Evolutionary conservation across 2,113 vertebrate species (phyloP).

Genomic region (Leiothrix lutea): DNA sequence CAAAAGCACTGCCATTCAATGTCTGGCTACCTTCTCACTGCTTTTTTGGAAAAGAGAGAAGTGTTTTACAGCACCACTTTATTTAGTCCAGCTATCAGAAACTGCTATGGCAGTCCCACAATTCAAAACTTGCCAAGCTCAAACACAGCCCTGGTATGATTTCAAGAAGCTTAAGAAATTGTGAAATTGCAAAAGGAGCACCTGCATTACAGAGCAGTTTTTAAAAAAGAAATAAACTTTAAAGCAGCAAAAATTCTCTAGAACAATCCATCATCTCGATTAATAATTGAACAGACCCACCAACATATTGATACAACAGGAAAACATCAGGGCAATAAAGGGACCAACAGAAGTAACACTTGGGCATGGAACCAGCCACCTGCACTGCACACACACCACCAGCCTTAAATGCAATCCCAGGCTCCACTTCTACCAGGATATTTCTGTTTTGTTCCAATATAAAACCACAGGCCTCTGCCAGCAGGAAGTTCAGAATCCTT

Average conservation of each 20-base stretch:
- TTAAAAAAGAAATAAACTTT: background rate
- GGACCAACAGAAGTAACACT: background rate
- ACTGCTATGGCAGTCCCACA: background rate
- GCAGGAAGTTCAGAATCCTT: background rate
- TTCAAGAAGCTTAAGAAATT: background rate
- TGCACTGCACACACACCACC: background rate
- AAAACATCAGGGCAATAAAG: background rate
- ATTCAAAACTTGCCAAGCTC: background rate
- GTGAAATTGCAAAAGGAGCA: background rate
- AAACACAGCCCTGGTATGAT: background rate
- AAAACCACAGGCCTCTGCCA: background rate
- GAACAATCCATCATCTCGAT: background rate
- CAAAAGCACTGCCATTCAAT: background rate
- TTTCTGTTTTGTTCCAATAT: background rate
- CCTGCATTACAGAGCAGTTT: background rate
- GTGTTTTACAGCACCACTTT: background rate
- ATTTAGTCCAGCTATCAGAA: slow-evolving; percentile 27
- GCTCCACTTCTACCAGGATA: background rate
- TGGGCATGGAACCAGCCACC: background rate
- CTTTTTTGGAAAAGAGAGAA: slow-evolving; percentile 21
- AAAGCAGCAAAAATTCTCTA: background rate
- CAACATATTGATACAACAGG: background rate
- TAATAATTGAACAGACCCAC: background rate
- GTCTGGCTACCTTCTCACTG: background rate
- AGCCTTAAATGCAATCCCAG: background rate